Evolutionary conservation across 2,113 vertebrate species (phyloP).

Genomic region (Phoxinus phoxinus): DNA sequence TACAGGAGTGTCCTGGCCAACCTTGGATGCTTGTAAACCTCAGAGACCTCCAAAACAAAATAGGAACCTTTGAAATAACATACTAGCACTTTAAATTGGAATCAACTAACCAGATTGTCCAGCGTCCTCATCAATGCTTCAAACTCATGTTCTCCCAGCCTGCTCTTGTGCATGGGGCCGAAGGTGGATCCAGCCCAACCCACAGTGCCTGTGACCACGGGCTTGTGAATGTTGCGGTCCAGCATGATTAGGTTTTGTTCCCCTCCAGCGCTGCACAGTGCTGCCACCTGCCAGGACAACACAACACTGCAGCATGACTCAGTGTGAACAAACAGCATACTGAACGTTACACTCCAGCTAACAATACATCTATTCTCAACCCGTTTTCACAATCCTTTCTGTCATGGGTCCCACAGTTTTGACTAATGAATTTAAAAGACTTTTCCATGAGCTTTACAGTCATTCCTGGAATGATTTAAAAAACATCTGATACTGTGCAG

Average conservation of each 20-base stretch:
- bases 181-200: conserved; percentile 94
- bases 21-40: no score
- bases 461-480: background rate
- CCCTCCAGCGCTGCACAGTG: conserved; percentile 85
- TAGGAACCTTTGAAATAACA: no score
- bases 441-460: background rate
- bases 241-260: conserved; percentile 90
- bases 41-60: no score
- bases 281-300: conserved; percentile 79
- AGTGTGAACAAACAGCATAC: background rate
- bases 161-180: conserved; percentile 92
- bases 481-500: background rate
- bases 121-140: conserved; percentile 98
- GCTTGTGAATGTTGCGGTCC: conserved; percentile 83
- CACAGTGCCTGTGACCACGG: conserved; percentile 82
- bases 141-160: conserved; percentile 92
- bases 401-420: background rate
- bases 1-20: no score
- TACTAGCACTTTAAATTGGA: background rate
- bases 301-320: background rate
- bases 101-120: conserved; percentile 85
- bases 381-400: background rate
- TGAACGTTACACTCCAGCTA: background rate
- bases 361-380: background rate
- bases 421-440: background rate